These are phyloP conservation scores for Montifringilla adamsi DNA, from an alignment of 2,113 vertebrate genomes.

Conservation along the genomic window DNA sequence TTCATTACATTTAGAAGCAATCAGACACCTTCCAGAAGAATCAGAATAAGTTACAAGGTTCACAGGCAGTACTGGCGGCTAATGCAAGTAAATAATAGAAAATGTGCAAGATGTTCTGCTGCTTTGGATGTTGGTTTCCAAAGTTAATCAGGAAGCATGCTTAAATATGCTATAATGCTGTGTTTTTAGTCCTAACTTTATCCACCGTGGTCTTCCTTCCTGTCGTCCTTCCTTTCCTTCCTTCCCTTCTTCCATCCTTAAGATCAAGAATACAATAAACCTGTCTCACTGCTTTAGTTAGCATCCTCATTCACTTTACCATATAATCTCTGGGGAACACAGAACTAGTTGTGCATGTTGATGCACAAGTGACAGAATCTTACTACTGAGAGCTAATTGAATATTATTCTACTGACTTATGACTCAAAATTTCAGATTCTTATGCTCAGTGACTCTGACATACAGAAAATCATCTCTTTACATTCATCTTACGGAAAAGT, in stretches of 20 bases:
- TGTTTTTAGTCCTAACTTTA: not conserved
- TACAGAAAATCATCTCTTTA: not conserved
- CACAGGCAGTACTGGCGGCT: not conserved
- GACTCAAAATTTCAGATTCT: not conserved
- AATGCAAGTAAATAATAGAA: not conserved
- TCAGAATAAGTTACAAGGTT: not conserved
- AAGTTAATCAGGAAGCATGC: not conserved
- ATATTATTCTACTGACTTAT: not conserved
- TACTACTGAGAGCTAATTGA: not conserved
- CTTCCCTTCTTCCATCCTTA: not conserved
- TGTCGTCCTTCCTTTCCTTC: not conserved
- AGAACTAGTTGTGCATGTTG: not conserved
- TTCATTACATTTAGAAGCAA: not conserved
- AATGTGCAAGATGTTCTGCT: not conserved
- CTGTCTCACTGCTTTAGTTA: not conserved
- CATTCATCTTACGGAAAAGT: not conserved
- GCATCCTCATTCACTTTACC: not conserved
- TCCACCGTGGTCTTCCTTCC: not conserved
- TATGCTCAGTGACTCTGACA: not conserved
- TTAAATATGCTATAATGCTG: not conserved
- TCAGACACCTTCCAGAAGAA: not conserved
- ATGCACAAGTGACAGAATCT: not conserved
- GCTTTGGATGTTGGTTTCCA: not conserved
- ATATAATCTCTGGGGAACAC: not conserved
- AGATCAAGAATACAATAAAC: not conserved